Percentiles rank a stretch among this genome's conserved stretches.
phyloP scores from a whole-genome alignment of 2,888 invertebrate genomes.

The Poecilobothrus nobilitatus region DNA sequence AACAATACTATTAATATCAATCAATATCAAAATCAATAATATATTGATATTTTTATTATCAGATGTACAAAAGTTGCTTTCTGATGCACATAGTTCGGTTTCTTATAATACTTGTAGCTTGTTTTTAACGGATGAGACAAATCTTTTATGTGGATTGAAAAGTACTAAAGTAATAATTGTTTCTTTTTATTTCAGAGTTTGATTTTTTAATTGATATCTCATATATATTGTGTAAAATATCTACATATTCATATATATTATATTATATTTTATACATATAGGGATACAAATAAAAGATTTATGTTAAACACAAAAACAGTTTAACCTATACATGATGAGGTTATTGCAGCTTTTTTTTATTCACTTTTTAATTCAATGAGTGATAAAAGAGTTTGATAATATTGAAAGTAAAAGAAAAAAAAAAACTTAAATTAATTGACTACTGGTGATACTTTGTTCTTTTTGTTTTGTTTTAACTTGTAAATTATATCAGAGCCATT shows the following conservation, averaged over 20 bases:
- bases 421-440: constrained; percentile 18
- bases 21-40: not conserved
- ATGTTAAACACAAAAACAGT: constrained; percentile 24
- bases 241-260: no score
- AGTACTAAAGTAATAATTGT: no score
- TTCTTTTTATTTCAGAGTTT: no score
- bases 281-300: constrained; percentile 18
- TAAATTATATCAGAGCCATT: constrained; percentile 4
- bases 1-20: not conserved
- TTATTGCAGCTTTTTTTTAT: no score
- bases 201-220: no score
- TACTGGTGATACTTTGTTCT: constrained; percentile 12
- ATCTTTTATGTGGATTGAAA: not conserved
- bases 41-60: not conserved
- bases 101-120: not conserved
- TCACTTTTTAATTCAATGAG: no score
- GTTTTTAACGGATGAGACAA: not conserved
- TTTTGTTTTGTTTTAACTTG: no score
- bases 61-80: not conserved
- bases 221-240: no score
- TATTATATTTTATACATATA: not conserved
- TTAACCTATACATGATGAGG: constrained; percentile 21
- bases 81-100: not conserved
- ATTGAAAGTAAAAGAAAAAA: constrained; percentile 10
- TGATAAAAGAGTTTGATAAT: not conserved